phyloP scores from a whole-genome alignment of 2,797 vertebrate genomes.

The Silurus aristotelis region DNA sequence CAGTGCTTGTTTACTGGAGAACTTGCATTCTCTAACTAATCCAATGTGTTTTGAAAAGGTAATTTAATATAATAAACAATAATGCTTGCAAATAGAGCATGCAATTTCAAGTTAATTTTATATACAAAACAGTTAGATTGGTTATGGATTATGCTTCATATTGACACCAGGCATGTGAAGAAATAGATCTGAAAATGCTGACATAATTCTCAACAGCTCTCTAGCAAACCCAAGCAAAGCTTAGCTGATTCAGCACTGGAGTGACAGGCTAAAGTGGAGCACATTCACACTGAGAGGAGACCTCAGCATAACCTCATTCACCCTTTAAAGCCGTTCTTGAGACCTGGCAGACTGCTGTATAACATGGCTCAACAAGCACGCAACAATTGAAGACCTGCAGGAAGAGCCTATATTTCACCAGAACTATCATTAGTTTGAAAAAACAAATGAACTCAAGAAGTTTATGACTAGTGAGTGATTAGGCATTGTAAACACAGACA shows the following conservation, averaged over 20 bases:
- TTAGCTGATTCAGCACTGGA: conserved; percentile 9
- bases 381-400: background rate
- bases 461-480: conserved; percentile 13
- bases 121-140: background rate
- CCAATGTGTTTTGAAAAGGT: conserved; percentile 32
- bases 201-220: conserved; percentile 11
- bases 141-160: background rate
- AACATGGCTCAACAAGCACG: background rate
- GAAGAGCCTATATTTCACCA: background rate
- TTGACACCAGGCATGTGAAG: background rate
- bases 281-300: conserved; percentile 15
- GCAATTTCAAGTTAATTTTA: conserved; percentile 8
- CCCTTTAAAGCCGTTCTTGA: background rate
- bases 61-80: conserved; percentile 8
- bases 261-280: conserved; percentile 17
- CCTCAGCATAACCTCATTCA: conserved; percentile 19
- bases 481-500: conserved; percentile 27
- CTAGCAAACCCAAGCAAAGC: background rate
- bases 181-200: background rate
- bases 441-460: conserved; percentile 18
- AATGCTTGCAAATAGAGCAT: background rate
- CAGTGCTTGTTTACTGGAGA: conserved; percentile 44
- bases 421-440: conserved; percentile 24
- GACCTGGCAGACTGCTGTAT: conserved; percentile 15
- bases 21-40: conserved; percentile 52